These are phyloP conservation scores for Oscheius sp. DNA, from an alignment of 2,888 invertebrate genomes.

Conservation along the genomic window DNA sequence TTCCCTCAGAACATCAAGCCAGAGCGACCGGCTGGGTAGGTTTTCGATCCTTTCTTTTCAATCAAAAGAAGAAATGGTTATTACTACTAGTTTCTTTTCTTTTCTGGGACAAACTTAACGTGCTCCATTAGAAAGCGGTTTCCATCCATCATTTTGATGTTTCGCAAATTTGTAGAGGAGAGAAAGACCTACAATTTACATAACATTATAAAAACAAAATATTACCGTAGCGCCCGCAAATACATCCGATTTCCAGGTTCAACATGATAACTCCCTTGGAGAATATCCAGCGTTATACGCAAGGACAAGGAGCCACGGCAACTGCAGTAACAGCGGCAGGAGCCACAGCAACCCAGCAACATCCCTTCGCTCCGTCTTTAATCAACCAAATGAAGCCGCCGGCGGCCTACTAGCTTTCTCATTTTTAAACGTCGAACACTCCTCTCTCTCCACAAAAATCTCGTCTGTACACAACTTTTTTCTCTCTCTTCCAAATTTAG, in stretches of 20 bases:
- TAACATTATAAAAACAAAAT: no score
- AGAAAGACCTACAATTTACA: no score
- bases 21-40: conserved; percentile 52
- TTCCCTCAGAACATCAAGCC: conserved; percentile 39
- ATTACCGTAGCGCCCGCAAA: no score
- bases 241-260: conserved; percentile 65
- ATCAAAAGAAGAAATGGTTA: not conserved
- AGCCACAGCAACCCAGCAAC: not conserved
- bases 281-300: conserved; percentile 65
- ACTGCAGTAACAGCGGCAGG: not conserved
- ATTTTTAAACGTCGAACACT: not conserved
- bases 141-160: no score
- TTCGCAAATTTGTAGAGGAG: no score
- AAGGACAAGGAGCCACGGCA: conserved; percentile 29
- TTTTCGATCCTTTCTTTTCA: not conserved
- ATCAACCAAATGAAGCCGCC: conserved; percentile 32
- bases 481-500: not conserved
- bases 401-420: conserved; percentile 9
- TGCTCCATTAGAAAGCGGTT: no score
- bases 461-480: not conserved
- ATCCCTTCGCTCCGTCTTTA: conserved; percentile 23
- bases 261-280: conserved; percentile 70
- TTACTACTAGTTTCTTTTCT: not conserved
- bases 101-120: no score
- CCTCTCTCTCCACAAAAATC: not conserved